Percentiles rank a stretch among this genome's conserved stretches.
These are phyloP conservation scores for Regulus satrapa DNA, from an alignment of 2,113 vertebrate species.

Conservation along the genomic window DNA sequence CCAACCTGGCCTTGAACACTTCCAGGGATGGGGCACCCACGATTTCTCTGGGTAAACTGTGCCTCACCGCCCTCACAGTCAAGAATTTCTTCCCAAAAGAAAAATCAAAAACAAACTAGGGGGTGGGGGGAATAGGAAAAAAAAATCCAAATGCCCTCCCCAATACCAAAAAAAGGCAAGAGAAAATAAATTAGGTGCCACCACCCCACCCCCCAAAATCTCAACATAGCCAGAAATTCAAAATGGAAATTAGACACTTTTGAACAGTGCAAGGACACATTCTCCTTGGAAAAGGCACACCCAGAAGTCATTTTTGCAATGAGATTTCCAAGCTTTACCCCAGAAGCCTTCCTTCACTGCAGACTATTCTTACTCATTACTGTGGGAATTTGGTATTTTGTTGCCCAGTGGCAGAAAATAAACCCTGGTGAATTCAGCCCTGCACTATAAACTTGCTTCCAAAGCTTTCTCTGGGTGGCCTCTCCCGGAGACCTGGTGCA, in stretches of 20 bases:
- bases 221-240: neutral
- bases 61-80: neutral
- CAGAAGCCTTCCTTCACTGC: neutral
- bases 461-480: neutral
- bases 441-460: neutral
- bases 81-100: neutral
- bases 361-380: neutral
- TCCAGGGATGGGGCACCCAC: neutral
- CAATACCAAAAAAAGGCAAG: neutral
- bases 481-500: neutral
- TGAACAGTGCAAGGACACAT: neutral
- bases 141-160: neutral
- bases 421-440: neutral
- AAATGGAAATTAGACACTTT: neutral
- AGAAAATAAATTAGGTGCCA: neutral
- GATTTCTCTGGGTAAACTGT: neutral
- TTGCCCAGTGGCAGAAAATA: neutral
- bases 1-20: neutral
- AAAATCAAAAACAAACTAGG: accelerated
- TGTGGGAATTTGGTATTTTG: neutral
- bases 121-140: accelerated
- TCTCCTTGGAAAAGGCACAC: neutral
- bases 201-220: neutral
- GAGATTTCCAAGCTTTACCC: neutral
- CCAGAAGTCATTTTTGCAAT: neutral